Conservation (phyloP, 2,113 vertebrate species). For the Brachypodius melanocephalos region DNA sequence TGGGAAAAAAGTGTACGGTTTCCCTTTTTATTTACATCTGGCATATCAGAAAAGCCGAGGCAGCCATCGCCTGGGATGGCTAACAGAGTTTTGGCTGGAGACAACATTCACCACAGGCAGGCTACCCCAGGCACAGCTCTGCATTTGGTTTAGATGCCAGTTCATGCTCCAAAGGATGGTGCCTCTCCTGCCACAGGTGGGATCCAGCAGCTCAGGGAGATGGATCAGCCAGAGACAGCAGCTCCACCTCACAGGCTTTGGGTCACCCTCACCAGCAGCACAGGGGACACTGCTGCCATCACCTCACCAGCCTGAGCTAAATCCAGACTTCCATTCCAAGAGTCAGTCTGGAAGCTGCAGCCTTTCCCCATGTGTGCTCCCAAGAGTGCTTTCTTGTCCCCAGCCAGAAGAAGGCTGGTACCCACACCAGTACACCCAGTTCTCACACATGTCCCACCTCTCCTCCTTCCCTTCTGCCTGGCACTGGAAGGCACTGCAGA, state of each 20-base stretch:
- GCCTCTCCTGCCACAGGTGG: not conserved
- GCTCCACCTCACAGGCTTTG: not conserved
- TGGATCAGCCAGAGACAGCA: not conserved
- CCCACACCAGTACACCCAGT: not conserved
- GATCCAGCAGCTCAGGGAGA: not conserved
- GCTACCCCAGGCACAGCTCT: not conserved
- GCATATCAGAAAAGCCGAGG: not conserved
- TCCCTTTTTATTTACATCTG: not conserved
- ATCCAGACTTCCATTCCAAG: not conserved
- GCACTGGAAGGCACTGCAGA: not conserved
- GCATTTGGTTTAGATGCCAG: not conserved
- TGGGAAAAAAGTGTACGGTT: not conserved
- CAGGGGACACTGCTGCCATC: not conserved
- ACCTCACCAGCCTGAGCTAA: not conserved
- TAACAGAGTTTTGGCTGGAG: not conserved
- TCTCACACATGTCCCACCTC: not conserved
- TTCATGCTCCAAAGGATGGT: not conserved
- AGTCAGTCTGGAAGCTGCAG: not conserved
- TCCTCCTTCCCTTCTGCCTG: not conserved
- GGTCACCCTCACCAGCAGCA: not conserved
- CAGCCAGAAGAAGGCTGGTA: not conserved
- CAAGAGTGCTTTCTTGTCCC: not conserved
- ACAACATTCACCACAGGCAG: not conserved
- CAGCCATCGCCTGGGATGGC: not conserved
- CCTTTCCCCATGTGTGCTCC: not conserved